phyloP scores from a whole-genome alignment of 2,113 vertebrate genomes.

The Triplophysa tibetana region DNA sequence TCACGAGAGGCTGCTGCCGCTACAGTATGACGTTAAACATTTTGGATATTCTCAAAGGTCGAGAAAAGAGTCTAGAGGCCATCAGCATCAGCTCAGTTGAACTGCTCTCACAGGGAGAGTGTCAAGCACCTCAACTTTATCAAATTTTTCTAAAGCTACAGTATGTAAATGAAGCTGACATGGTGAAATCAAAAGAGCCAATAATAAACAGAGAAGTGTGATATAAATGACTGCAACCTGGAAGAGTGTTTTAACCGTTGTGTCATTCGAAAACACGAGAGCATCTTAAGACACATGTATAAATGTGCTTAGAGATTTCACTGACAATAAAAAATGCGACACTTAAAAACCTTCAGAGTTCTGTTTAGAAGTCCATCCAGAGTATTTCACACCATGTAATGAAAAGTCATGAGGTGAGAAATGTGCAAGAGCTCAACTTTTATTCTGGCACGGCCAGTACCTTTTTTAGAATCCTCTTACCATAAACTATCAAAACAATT shows the following conservation, averaged over 20 bases:
- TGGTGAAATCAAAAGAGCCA: not conserved
- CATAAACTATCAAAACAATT: not conserved
- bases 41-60: not conserved
- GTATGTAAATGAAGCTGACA: not conserved
- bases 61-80: not conserved
- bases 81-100: not conserved
- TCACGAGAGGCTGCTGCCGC: not conserved
- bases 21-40: not conserved
- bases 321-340: no score
- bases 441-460: not conserved
- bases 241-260: not conserved
- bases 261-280: not conserved
- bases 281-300: not conserved
- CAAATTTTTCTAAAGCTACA: no score
- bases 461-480: not conserved
- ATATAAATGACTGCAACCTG: not conserved
- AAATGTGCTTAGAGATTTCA: no score
- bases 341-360: no score
- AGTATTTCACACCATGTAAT: not conserved
- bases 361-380: no score
- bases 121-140: not conserved
- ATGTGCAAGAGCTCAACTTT: not conserved
- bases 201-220: not conserved
- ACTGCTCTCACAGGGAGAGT: not conserved
- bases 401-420: not conserved